Conservation (phyloP, 1,140 invertebrate genomes). For the Drosophila littoralis region DNA sequence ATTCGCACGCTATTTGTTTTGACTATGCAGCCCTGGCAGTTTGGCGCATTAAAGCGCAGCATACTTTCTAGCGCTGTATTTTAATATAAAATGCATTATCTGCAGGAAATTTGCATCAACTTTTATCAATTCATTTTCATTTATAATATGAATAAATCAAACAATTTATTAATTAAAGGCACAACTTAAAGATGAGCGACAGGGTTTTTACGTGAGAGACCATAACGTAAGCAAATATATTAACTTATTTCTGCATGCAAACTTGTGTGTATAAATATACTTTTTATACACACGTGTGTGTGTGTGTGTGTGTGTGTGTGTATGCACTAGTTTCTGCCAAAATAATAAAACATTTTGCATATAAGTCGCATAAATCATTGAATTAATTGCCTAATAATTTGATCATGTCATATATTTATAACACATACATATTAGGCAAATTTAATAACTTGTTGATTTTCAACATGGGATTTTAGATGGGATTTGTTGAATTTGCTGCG, state of each 20-base stretch:
- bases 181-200: too few relatives aligned
- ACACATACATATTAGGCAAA: not conserved
- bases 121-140: too few relatives aligned
- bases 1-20: not conserved
- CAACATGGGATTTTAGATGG: not conserved
- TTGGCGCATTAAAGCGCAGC: not conserved
- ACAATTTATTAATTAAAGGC: not conserved
- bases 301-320: not conserved
- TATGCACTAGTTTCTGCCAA: not conserved
- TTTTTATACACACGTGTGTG: not conserved
- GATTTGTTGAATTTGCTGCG: not conserved
- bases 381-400: not conserved
- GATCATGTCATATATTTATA: not conserved
- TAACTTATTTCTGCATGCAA: not conserved
- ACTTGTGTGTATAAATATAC: not conserved
- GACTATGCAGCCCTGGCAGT: slow-evolving; percentile 8
- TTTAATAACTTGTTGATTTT: slow-evolving; percentile 2
- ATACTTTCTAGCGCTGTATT: slow-evolving; percentile 29
- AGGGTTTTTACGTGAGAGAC: too few relatives aligned
- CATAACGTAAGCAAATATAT: not conserved
- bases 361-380: not conserved
- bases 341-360: not conserved
- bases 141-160: too few relatives aligned
- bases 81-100: not conserved
- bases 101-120: not conserved